Base-by-base conservation (phyloP, 2,113 vertebrate genomes). In the Tetraodon nigroviridis region DNA sequence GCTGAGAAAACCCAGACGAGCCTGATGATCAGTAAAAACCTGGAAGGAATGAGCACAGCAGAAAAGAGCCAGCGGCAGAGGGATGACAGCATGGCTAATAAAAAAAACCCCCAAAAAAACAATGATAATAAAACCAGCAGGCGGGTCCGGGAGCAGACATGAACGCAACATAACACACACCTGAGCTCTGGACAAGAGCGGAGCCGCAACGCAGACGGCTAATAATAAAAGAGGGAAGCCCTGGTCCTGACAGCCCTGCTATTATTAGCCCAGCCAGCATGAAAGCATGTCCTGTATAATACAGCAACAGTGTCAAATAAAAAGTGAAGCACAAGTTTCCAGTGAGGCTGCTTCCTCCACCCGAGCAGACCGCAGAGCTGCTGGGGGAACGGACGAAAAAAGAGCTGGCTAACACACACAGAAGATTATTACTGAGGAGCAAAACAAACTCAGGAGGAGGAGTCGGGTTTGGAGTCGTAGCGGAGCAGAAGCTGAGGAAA, bases 361-460 rank as follows among this genome's bases (percentile, higher is more conserved):
- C 56, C 75, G 77, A 82, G 77, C 55, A 70, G 71, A 77, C 81
- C 84, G 45, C 82, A 80, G 74, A 71, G 68, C 73, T 55, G 11
- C 32, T 37, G 24, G 24, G 24, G 24, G 24, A 27, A 6, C 61
- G 56, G 13, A 54, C 61, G 63, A 74, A 69, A 74, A 73, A 54
- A 83, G 66, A 84, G 55, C 13, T 5, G n/a, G n/a, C n/a, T n/a
- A n/a, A n/a, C n/a, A n/a, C n/a, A n/a, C n/a, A n/a, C n/a, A n/a
- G 41, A 58, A 13, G 46, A 29, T 51, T 12, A 62, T 22, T 47
- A 17, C 55, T 41, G 11, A 37, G 7, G 32, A 37, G 32, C 32
- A 2, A 37, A 12, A 37, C 32, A 37, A 37, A 12, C 32, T 37
- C 1, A 11, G 4, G 32, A 37, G 7, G 32, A 37, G 61, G 63